Percentiles rank a stretch among this genome's conserved stretches.
These are phyloP conservation scores for Phyllostomus discolor DNA, from an alignment of 2,113 vertebrate genomes.

Conservation along the genomic window DNA sequence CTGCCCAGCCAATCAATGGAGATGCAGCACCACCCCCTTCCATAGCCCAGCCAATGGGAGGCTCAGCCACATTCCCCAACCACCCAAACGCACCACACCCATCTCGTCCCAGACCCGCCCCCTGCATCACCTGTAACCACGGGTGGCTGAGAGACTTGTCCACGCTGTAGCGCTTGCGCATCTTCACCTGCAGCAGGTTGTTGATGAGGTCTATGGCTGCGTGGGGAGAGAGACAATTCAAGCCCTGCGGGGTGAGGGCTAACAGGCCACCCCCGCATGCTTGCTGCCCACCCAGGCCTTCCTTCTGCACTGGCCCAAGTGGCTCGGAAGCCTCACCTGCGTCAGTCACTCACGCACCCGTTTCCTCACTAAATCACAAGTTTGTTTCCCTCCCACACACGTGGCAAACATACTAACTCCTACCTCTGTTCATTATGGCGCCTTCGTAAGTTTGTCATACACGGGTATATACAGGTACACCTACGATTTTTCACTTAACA, in stretches of 20 bases:
- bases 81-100: not conserved
- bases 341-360: not conserved
- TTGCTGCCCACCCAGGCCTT: not conserved
- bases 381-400: too few species aligned
- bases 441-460: not conserved
- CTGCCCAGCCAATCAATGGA: slow-evolving; percentile 17
- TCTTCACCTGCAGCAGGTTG: slow-evolving; percentile 94
- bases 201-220: slow-evolving; percentile 94
- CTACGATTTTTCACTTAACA: not conserved
- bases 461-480: not conserved
- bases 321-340: not conserved
- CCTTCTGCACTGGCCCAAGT: not conserved
- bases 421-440: not conserved
- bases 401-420: not conserved
- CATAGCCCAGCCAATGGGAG: slow-evolving; percentile 11
- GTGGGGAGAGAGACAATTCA: not conserved
- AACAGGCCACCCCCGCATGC: not conserved
- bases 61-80: fast-evolving
- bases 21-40: not conserved
- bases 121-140: slow-evolving; percentile 87
- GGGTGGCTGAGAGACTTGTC: slow-evolving; percentile 93
- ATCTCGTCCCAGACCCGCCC: not conserved
- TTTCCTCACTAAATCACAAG: not conserved
- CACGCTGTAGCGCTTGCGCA: slow-evolving; percentile 95
- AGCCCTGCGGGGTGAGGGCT: not conserved